Conservation (phyloP, 1,140 invertebrate genomes). For the Pectinophora gossypiella region DNA sequence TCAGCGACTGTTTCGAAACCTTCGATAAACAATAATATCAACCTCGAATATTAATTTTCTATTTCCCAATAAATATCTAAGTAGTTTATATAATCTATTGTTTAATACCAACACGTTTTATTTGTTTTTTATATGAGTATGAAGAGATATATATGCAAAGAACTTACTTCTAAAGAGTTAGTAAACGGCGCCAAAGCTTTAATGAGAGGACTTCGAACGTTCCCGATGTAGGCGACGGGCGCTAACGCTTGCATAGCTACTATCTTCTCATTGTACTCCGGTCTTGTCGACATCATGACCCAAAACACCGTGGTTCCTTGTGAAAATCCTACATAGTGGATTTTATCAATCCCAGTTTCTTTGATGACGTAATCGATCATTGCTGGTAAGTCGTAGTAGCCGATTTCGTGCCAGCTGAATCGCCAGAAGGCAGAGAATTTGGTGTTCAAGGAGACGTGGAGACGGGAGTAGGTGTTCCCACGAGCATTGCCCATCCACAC, state of each 20-base stretch:
- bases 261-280: slow-evolving; percentile 81
- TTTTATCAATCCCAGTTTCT: slow-evolving; percentile 68
- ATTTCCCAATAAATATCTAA: no score
- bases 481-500: slow-evolving; percentile 83
- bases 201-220: slow-evolving; percentile 82
- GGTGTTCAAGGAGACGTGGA: slow-evolving; percentile 69
- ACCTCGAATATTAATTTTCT: no score
- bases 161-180: slow-evolving; percentile 77
- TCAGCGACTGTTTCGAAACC: no score
- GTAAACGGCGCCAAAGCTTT: slow-evolving; percentile 77
- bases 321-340: slow-evolving; percentile 78
- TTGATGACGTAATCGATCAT: slow-evolving; percentile 83
- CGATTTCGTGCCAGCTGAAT: slow-evolving; percentile 84
- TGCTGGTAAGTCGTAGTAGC: slow-evolving; percentile 84
- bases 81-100: no score
- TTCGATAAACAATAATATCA: no score
- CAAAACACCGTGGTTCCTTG: slow-evolving; percentile 79
- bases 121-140: no score
- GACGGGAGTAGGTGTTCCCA: slow-evolving; percentile 79
- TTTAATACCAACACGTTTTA: no score
- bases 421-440: slow-evolving; percentile 78
- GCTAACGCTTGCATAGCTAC: slow-evolving; percentile 81
- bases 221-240: slow-evolving; percentile 82
- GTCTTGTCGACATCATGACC: slow-evolving; percentile 78
- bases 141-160: no score